A percentile compares a stretch with the other conserved stretches of the same genome.
Evolutionary conservation across 1,140 invertebrate genomes (phyloP).

Genomic region (Drosophila bocqueti): DNA sequence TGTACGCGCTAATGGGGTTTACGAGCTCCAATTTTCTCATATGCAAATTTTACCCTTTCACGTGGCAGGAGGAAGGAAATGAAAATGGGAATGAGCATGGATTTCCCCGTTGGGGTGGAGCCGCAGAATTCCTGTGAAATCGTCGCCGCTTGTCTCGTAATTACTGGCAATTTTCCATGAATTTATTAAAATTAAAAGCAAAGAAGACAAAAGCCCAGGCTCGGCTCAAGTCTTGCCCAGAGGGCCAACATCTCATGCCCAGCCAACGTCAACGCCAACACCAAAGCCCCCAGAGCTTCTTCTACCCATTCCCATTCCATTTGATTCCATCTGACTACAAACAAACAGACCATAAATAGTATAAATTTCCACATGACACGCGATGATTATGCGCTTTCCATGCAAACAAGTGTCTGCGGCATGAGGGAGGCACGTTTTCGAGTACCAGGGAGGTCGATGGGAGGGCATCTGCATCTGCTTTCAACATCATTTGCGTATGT

Average conservation of each 20-base stretch:
- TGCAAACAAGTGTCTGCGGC: conserved; percentile 60
- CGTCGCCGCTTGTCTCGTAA: conserved; percentile 72
- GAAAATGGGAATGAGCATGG: conserved; percentile 11
- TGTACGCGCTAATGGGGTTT: conserved; percentile 43
- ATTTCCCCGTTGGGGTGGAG: not conserved
- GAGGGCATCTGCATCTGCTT: conserved; percentile 62
- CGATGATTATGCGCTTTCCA: conserved; percentile 81
- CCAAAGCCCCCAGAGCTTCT: conserved; percentile 11
- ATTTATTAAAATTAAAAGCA: conserved; percentile 68
- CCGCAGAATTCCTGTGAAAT: conserved; percentile 74
- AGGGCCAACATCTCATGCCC: conserved; percentile 31
- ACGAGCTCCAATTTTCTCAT: conserved; percentile 52
- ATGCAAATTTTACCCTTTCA: conserved; percentile 53
- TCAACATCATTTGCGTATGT: conserved; percentile 63
- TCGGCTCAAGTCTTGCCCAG: conserved; percentile 64
- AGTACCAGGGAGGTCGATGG: conserved; percentile 17
- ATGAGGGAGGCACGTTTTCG: conserved; percentile 12
- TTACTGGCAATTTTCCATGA: conserved; percentile 80
- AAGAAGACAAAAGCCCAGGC: conserved; percentile 41
- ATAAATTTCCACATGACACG: conserved; percentile 84
- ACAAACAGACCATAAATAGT: conserved; percentile 84
- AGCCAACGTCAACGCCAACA: conserved; percentile 6
- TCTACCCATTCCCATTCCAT: conserved; percentile 29
- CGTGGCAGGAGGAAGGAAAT: conserved; percentile 1
- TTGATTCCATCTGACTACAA: conserved; percentile 64